Base-by-base conservation (phyloP, 2,888 invertebrate species). In the Drosophila fulvimacula region DNA sequence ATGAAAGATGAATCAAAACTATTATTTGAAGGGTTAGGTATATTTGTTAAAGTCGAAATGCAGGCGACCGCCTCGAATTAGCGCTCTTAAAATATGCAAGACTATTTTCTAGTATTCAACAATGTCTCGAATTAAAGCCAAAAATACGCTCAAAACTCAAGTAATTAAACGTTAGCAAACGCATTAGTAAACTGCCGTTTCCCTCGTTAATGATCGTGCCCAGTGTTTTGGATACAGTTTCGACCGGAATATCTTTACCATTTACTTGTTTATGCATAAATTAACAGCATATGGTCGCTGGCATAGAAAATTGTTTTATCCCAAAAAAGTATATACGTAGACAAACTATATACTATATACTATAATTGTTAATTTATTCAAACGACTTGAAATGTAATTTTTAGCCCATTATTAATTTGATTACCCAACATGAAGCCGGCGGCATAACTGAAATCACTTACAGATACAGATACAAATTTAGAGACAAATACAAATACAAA, bases 291-390 rank as follows among this genome's bases (percentile, higher is more conserved):
- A 58, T 53, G 68, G 58, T 68, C 64, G 72, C 72, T 72, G 49
- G 63, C 34, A 66, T 57, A 69, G 73, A 71, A 75, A 76, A 78
- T 74, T 61, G 66, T 68, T 42, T 46, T 27, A 38, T 21, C 38
- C 30, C 36, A 52, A 48, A 52, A 55, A 38, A 27, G n/a, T 30
- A 42, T 63, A 44, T 19, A 17, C 17, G 6, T 17, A 32, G 19
- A 3, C 32, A 19, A 11, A 48, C 30, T 48, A 48, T 17, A 48
- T 41, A 13, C 38, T n/a, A n/a, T n/a, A n/a, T n/a, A 19, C 64
- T 51, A 64, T 90, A 88, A 88, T 90, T 89, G 90, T 78, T 91
- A 91, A 91, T 91, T 90, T 91, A 90, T 90, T 88, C 90, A 89
- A 79, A 85, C 73, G 80, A 86, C 82, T 83, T 71, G 73, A 73